Conservation (phyloP, 2,888 invertebrate species). For the Alcis repandata region DNA sequence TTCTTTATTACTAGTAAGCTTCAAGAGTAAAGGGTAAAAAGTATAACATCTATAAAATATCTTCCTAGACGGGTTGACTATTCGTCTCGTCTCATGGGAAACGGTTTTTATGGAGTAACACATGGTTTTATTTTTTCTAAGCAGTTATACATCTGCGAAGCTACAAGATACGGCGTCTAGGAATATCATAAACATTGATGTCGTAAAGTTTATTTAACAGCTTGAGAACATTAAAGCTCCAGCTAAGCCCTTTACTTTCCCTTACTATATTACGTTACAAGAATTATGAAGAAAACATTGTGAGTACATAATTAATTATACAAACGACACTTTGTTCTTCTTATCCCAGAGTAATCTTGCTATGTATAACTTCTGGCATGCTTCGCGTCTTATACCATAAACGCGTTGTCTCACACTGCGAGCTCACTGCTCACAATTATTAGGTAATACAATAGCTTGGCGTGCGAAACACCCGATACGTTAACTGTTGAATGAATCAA, state of each 20-base stretch:
- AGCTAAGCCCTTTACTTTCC: conserved; percentile 8
- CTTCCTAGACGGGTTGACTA: conserved; percentile 19
- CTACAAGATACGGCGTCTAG: conserved; percentile 15
- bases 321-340: conserved; percentile 30
- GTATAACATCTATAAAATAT: conserved; percentile 13
- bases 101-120: conserved; percentile 58
- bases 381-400: conserved; percentile 31
- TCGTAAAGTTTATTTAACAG: not conserved
- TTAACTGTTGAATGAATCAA: conserved; percentile 65
- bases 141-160: conserved; percentile 50
- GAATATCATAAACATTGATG: conserved; percentile 8
- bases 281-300: conserved; percentile 13
- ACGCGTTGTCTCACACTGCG: conserved; percentile 52
- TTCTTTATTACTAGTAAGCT: conserved; percentile 9
- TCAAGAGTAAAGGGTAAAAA: conserved; percentile 18
- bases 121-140: conserved; percentile 48
- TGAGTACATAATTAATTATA: conserved; percentile 38
- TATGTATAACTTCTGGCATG: conserved; percentile 39
- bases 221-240: not conserved
- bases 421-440: conserved; percentile 54
- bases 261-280: conserved; percentile 7
- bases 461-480: conserved; percentile 64
- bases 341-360: conserved; percentile 30
- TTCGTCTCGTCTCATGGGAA: conserved; percentile 55
- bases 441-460: conserved; percentile 62